phyloP scores from a whole-genome alignment of 2,797 vertebrate species.

The Lagorchestes hirsutus region DNA sequence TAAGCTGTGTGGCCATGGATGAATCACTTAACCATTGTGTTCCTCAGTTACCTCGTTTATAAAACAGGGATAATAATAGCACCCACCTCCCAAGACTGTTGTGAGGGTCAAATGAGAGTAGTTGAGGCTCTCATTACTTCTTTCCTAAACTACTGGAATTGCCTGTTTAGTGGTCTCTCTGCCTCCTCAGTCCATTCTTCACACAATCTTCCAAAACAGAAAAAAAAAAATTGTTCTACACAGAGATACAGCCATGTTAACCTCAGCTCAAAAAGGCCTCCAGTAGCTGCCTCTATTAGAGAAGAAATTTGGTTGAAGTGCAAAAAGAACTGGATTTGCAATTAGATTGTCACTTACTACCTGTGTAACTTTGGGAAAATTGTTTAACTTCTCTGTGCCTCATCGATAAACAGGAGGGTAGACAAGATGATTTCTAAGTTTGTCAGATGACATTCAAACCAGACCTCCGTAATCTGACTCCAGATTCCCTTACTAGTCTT shows the following conservation, averaged over 20 bases:
- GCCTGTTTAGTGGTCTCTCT: background rate
- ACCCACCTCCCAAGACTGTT: background rate
- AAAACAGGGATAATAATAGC: background rate
- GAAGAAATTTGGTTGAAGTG: background rate
- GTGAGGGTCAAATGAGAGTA: background rate
- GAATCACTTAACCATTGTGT: background rate
- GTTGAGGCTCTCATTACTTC: background rate
- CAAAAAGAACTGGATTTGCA: background rate
- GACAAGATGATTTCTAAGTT: background rate
- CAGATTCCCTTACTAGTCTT: background rate
- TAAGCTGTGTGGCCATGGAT: background rate
- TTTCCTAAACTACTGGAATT: background rate
- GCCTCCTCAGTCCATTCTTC: background rate
- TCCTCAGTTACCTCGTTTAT: background rate
- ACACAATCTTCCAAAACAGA: background rate
- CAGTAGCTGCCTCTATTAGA: background rate
- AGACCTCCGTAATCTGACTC: background rate
- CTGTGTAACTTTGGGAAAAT: background rate
- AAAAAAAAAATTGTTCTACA: background rate
- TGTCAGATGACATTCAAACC: background rate
- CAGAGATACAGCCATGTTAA: background rate
- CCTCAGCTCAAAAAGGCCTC: background rate
- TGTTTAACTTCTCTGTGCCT: background rate
- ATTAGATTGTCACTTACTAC: background rate
- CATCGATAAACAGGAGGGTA: background rate